Percentiles rank a stretch among this genome's conserved stretches.
Conservation (phyloP, 2,888 invertebrate species). For the Heliconius sara region DNA sequence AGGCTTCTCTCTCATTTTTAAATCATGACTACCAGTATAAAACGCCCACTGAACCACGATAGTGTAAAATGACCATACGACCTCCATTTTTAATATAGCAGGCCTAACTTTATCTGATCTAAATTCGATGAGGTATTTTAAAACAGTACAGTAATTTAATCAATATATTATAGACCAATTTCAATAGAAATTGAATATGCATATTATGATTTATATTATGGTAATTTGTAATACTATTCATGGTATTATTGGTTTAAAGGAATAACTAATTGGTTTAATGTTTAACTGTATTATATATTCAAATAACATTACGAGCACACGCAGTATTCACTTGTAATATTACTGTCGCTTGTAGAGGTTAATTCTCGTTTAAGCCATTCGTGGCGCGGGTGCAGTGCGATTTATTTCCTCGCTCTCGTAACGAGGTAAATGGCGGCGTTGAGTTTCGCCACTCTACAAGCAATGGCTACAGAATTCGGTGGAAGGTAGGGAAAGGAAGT, state of each 20-base stretch:
- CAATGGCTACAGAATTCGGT: not conserved
- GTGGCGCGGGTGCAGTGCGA: too few relatives aligned
- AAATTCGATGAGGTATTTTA: not conserved
- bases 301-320: not conserved
- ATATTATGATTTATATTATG: conserved; percentile 11
- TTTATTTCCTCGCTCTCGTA: too few relatives aligned
- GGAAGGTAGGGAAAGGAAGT: not conserved
- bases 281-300: conserved; percentile 4
- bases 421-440: not conserved
- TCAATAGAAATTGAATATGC: conserved; percentile 7
- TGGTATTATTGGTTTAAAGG: conserved; percentile 10
- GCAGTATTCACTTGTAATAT: not conserved
- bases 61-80: not conserved
- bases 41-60: not conserved
- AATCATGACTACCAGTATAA: too few relatives aligned
- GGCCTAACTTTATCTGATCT: not conserved
- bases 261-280: conserved; percentile 11
- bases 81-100: not conserved
- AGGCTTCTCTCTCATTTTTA: too few relatives aligned
- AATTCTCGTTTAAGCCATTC: not conserved
- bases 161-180: not conserved
- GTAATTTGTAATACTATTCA: conserved; percentile 20
- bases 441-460: not conserved
- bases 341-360: not conserved
- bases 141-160: not conserved